A percentile compares a stretch with the other conserved stretches of the same genome.
Evolutionary conservation across 2,888 invertebrate species (phyloP).

Genomic region (Thumatha senex): DNA sequence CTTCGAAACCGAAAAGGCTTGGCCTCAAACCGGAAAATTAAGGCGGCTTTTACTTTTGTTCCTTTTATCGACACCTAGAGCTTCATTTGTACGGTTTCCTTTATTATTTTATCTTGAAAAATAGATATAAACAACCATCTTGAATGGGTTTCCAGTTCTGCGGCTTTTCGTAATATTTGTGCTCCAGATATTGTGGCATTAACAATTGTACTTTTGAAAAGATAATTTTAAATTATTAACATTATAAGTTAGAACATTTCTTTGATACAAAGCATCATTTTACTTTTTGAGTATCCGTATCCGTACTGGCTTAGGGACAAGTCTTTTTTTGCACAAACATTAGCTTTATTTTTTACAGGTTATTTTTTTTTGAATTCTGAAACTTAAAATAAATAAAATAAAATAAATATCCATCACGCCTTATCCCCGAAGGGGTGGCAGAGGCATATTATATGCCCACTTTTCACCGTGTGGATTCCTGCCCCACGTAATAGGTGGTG

Average conservation of each 20-base stretch:
- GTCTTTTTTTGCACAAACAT: too few species aligned
- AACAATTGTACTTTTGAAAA: constrained; percentile 21
- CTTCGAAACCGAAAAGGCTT: constrained; percentile 41
- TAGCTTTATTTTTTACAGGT: too few species aligned
- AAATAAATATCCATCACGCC: too few species aligned
- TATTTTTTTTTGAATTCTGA: too few species aligned
- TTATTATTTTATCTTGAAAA: constrained; percentile 45
- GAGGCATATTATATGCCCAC: too few species aligned
- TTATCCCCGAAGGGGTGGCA: too few species aligned
- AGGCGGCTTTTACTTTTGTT: constrained; percentile 62
- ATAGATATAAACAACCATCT: constrained; percentile 33
- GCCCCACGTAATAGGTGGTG: too few species aligned
- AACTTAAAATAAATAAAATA: too few species aligned
- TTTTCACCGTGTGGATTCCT: too few species aligned
- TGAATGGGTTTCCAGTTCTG: constrained; percentile 24
- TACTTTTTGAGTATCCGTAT: neutral
- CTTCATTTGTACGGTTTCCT: constrained; percentile 42
- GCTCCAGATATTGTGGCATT: constrained; percentile 21
- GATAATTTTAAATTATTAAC: constrained; percentile 28
- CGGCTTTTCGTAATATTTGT: constrained; percentile 21
- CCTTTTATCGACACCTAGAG: constrained; percentile 50
- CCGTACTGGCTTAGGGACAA: too few species aligned
- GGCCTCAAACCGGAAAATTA: constrained; percentile 72
- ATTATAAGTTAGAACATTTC: neutral
- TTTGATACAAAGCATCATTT: neutral